Percentiles rank a stretch among this genome's conserved stretches.
phyloP scores from a whole-genome alignment of 2,888 invertebrate species.

The Drosophila mettleri region DNA sequence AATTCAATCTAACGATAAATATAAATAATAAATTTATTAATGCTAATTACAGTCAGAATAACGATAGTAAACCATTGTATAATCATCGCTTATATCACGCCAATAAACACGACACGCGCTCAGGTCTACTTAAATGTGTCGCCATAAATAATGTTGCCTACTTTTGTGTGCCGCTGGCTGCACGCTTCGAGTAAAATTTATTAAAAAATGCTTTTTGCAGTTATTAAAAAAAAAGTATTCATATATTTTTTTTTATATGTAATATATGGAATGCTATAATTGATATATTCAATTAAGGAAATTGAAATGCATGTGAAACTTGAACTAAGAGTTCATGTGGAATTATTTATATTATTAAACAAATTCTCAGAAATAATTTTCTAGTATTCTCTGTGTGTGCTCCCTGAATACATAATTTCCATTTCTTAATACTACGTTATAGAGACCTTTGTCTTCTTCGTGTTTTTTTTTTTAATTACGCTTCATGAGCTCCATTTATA shows the following conservation, averaged over 20 bases:
- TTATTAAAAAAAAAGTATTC: constrained; percentile 42
- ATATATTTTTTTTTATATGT: neutral
- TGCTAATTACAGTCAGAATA: neutral
- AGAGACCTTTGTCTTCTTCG: neutral
- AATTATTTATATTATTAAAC: constrained; percentile 14
- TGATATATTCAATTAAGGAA: constrained; percentile 32
- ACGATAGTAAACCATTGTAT: neutral
- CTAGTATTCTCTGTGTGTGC: constrained; percentile 16
- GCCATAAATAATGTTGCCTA: constrained; percentile 55
- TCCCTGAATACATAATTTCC: constrained; percentile 17
- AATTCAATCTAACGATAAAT: no score
- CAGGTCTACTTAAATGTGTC: constrained; percentile 28
- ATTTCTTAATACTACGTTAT: constrained; percentile 15
- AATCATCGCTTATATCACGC: neutral
- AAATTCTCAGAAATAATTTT: neutral
- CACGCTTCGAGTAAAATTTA: constrained; percentile 55
- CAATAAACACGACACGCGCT: neutral
- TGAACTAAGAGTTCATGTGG: neutral
- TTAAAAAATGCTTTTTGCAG: constrained; percentile 60
- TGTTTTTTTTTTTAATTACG: neutral
- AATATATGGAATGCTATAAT: constrained; percentile 30
- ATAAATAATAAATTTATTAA: neutral
- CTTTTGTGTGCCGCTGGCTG: constrained; percentile 33
- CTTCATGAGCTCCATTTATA: constrained; percentile 19
- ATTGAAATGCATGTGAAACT: constrained; percentile 31